phyloP scores from a whole-genome alignment of 2,888 invertebrate genomes.

The Venusia cambrica region DNA sequence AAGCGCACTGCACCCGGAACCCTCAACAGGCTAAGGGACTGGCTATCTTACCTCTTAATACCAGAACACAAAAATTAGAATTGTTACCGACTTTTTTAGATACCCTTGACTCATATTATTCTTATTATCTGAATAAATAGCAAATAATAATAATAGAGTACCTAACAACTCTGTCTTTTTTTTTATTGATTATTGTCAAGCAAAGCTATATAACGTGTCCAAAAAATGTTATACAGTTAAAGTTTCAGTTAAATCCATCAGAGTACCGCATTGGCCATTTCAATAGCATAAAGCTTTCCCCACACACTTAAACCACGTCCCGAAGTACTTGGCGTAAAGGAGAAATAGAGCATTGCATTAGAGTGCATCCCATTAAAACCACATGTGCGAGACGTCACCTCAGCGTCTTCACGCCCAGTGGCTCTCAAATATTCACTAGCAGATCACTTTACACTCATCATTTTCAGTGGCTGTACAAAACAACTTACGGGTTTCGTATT shows the following conservation, averaged over 20 bases:
- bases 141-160: too few species aligned
- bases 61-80: too few species aligned
- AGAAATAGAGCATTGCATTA: constrained; percentile 62
- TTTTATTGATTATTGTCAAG: not conserved
- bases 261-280: constrained; percentile 7
- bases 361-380: constrained; percentile 74
- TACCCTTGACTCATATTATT: too few species aligned
- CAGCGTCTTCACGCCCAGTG: constrained; percentile 37
- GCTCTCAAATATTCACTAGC: constrained; percentile 42
- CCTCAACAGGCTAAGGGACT: too few species aligned
- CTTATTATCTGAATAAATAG: too few species aligned
- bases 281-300: constrained; percentile 16
- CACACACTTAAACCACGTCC: constrained; percentile 33
- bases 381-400: constrained; percentile 66
- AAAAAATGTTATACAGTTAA: not conserved
- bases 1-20: too few species aligned
- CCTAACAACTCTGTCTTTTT: too few species aligned
- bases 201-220: not conserved
- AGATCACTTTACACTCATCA: too few species aligned
- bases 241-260: constrained; percentile 5
- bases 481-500: too few species aligned
- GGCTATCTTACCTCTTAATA: too few species aligned
- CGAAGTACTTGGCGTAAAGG: constrained; percentile 48
- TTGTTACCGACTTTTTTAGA: too few species aligned
- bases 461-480: too few species aligned